A percentile compares a stretch with the other conserved stretches of the same genome.
Conservation (phyloP, 2,888 invertebrate genomes). For the Rhodophaea formosa region DNA sequence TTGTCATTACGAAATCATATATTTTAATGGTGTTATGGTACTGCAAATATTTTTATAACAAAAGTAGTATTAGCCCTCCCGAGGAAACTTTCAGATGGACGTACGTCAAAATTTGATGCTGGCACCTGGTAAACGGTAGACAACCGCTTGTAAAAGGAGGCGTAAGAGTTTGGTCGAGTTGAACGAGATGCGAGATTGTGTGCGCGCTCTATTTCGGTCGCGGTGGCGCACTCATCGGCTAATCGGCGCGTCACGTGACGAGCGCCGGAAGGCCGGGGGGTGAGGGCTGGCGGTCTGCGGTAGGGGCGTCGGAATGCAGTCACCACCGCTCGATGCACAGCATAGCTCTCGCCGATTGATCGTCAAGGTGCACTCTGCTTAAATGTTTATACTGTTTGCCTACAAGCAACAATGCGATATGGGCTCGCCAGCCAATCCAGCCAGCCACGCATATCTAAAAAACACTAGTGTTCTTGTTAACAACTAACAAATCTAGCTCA, state of each 20-base stretch:
- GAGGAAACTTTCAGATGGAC: too few species aligned
- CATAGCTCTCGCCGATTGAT: constrained; percentile 66
- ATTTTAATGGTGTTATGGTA: not conserved
- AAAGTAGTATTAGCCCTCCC: too few species aligned
- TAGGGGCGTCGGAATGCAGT: constrained; percentile 73
- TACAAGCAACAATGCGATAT: not conserved
- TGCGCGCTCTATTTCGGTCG: constrained; percentile 77
- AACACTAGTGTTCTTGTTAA: not conserved
- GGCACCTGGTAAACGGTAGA: constrained; percentile 30
- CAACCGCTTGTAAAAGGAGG: constrained; percentile 42
- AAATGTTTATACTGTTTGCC: not conserved
- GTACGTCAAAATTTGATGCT: not conserved
- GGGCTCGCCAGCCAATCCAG: too few species aligned
- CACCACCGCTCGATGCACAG: constrained; percentile 69
- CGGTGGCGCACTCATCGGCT: constrained; percentile 76
- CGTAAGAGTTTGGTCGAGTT: constrained; percentile 59
- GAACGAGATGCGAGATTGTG: constrained; percentile 64
- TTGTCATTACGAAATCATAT: too few species aligned
- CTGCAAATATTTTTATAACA: too few species aligned
- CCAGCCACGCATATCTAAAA: not conserved
- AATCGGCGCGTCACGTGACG: constrained; percentile 79
- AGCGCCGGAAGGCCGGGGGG: constrained; percentile 76
- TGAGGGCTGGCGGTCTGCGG: constrained; percentile 50
- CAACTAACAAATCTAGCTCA: too few species aligned
- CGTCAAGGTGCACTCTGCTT: constrained; percentile 36